Evolutionary conservation across 2,888 invertebrate species (phyloP).

Genomic region (Folsomia manolachei): DNA sequence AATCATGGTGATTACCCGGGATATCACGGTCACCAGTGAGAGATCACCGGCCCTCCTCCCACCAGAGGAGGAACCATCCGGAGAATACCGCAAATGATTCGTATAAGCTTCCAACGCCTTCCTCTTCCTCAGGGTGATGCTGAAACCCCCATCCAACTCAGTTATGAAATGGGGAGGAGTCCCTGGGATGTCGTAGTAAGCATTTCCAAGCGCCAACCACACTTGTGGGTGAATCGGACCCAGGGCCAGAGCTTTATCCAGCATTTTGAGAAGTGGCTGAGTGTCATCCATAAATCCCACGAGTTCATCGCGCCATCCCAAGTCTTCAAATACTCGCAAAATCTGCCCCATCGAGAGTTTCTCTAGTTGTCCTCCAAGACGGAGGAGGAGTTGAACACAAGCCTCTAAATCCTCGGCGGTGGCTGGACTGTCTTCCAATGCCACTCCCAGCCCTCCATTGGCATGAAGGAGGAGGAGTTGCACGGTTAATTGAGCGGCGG

Average conservation of each 20-base stretch:
- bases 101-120: background rate
- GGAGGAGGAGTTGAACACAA: background rate
- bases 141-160: no score
- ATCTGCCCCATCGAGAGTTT: background rate
- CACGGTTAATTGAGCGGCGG: background rate
- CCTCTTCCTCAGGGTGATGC: no score
- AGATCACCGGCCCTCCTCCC: no score
- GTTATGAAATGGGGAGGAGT: no score
- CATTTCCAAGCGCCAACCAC: background rate
- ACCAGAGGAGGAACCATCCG: no score
- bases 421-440: background rate
- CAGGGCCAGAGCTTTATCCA: background rate
- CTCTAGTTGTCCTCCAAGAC: background rate
- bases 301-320: background rate
- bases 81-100: background rate
- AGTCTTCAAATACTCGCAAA: no score
- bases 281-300: background rate
- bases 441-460: background rate
- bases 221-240: background rate
- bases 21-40: background rate
- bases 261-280: background rate
- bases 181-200: background rate
- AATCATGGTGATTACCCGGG: background rate
- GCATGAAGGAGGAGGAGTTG: background rate
- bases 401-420: background rate